Base-by-base conservation (phyloP, 2,797 vertebrate genomes). In the Pseudochirops cupreus region DNA sequence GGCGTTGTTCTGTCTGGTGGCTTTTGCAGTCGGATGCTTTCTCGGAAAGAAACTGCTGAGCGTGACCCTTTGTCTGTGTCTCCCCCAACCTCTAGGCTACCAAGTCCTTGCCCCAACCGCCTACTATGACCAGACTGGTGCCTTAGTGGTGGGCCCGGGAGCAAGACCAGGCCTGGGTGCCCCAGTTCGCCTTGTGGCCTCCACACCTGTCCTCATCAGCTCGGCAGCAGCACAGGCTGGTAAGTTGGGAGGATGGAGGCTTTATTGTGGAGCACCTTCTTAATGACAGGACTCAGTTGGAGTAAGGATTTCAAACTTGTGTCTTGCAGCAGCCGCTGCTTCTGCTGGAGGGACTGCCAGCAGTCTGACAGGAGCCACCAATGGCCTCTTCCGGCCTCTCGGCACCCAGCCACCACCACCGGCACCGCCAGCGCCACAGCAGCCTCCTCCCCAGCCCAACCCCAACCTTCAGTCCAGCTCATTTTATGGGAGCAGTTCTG, bases 91-190 rank as follows among this genome's bases (percentile, higher is more conserved):
- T 95, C 54, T 96, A 99, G 99, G 99, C 97, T 99, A 99, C 98
- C 99, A 99, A 98, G 99, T 99, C 82, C 98, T 99, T 98, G 99
- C 99, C 96, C 99, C 99, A 95, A 99, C 99, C 97, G 99, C 99
- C 95, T 99, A 99, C 98, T 99, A 99, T 0, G 99, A 99, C 98
- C 99, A 99, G 99, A 99, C 98, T 82, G 99, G 99, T 98, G 99
- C 99, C 96, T 98, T 99, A 97, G 99, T 99, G 96, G 99, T 99
- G 99, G 99, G 99, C 93, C 99, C 99, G 92, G 99, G 99, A 97
- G 99, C 99, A 1, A 99, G 99, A 97, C 99, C 99, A 91, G 99
- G 99, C 95, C 99, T 99, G 50, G 99, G 99, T 90, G 99, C 99
- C 93, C 99, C 99, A 50, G 99, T 99, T 97, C 99, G 99, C 95